A percentile compares a stretch with the other conserved stretches of the same genome.
Conservation (phyloP, 23 tunicate genomes). For the Styela clava region DNA sequence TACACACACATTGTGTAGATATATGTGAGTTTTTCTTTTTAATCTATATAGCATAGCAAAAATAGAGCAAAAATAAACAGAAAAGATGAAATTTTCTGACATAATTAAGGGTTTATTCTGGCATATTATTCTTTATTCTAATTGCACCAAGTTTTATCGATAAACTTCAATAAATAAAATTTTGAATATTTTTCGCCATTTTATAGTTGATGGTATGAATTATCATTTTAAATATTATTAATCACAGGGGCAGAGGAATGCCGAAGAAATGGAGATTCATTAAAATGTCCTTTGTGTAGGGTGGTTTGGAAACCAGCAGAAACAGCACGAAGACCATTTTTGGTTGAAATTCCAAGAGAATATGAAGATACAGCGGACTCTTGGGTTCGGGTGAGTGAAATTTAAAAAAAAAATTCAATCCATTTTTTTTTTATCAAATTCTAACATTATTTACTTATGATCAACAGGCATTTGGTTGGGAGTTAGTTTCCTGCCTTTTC, state of each 20-base stretch:
- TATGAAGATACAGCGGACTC: conserved; percentile 64
- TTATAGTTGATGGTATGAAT: no score
- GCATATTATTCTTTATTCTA: no score
- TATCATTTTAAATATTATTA: no score
- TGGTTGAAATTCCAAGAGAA: conserved; percentile 83
- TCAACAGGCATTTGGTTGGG: conserved; percentile 80
- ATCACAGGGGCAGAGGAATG: conserved; percentile 88
- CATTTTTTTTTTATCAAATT: conserved; percentile 1
- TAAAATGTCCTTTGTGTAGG: conserved; percentile 79
- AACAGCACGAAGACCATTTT: conserved; percentile 40
- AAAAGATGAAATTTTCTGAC: no score
- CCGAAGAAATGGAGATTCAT: conserved; percentile 63
- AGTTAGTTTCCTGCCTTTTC: conserved; percentile 69
- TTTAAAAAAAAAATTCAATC: background rate
- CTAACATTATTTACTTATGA: background rate
- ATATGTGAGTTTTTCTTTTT: conserved; percentile 52
- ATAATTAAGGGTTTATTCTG: no score
- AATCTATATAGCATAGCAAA: no score
- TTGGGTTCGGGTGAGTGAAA: conserved; percentile 65
- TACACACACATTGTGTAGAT: conserved; percentile 91
- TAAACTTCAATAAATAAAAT: no score
- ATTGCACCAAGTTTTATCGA: no score
- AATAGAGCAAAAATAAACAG: no score
- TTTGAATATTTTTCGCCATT: no score
- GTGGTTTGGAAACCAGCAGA: conserved; percentile 89